Base-by-base conservation (phyloP, 1,140 invertebrate genomes). In the Lysiphlebus fabarum region DNA sequence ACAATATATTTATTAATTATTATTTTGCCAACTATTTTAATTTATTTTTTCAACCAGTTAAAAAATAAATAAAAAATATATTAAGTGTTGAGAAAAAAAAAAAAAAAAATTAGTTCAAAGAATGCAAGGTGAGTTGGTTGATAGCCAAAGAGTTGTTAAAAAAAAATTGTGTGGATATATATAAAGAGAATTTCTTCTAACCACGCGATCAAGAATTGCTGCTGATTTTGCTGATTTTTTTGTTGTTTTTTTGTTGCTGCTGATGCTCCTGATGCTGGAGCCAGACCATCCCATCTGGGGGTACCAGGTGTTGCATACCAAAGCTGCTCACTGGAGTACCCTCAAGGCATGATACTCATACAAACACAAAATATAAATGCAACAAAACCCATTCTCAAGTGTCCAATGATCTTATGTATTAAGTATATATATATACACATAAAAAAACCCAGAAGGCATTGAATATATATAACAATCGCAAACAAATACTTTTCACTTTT, bases 231-330 rank as follows among this genome's bases (percentile, higher is more conserved):
- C 17, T 26, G 17, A n/a, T n/a, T n/a, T n/a, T n/a, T n/a, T n/a
- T n/a, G n/a, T n/a, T n/a, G n/a, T n/a, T n/a, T n/a, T n/a, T n/a
- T n/a, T n/a, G n/a, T n/a, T n/a, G n/a, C n/a, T n/a, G n/a, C n/a
- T n/a, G n/a, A n/a, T n/a, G n/a, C n/a, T n/a, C n/a, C 17, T 26
- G 17, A 2, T 26, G 17, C 17, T 26, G 17, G 17, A 26, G 49
- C 49, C 9, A 51, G 49, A 37, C 49, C 49, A 51, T 51, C 49
- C 49, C 49, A 51, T 51, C 49, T 51, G 49, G 36, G 36, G 49
- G 6, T 33, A 33, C 49, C 49, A 51, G 49, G 49, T 51, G 49
- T 51, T 51, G 49, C 49, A 51, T 51, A 51, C 49, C 49, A 51
- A n/a, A 51, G n/a, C 49, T 37, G 38, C 49, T 51, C 49, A 33